Percentiles rank a stretch among this genome's conserved stretches.
These are phyloP conservation scores for Sminthurinus signatus DNA, from an alignment of 1,140 invertebrate species.

Conservation along the genomic window DNA sequence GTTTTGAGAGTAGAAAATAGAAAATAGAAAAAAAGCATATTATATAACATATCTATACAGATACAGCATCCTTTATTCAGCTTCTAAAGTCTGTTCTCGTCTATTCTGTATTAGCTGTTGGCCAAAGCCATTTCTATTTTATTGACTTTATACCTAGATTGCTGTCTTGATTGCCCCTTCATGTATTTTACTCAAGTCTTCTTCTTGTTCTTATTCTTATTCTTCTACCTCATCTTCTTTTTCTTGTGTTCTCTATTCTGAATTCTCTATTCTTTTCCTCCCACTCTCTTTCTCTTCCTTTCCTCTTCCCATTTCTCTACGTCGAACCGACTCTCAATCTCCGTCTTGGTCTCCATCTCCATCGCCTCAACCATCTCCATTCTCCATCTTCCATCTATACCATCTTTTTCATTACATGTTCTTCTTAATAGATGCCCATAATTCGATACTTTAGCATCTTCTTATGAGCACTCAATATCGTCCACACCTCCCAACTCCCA, in stretches of 20 bases:
- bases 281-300: neutral
- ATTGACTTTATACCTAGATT: slow-evolving; percentile 35
- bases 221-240: slow-evolving; percentile 1
- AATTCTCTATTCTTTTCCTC: slow-evolving; percentile 2
- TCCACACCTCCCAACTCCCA: too few relatives aligned
- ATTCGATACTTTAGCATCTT: too few relatives aligned
- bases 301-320: slow-evolving; percentile 1
- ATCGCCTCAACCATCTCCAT: neutral
- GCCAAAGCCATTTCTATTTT: slow-evolving; percentile 27
- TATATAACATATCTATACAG: too few relatives aligned
- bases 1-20: too few relatives aligned
- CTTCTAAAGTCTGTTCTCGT: too few relatives aligned
- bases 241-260: slow-evolving; percentile 2
- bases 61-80: too few relatives aligned
- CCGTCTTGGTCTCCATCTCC: neutral
- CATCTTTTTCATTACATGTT: too few relatives aligned
- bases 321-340: neutral
- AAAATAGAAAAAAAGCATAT: too few relatives aligned
- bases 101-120: slow-evolving; percentile 21
- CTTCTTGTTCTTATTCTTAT: slow-evolving; percentile 9
- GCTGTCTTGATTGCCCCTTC: slow-evolving; percentile 26
- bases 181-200: slow-evolving; percentile 21
- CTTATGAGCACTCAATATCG: too few relatives aligned
- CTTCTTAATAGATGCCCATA: too few relatives aligned
- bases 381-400: too few relatives aligned